phyloP scores from a whole-genome alignment of 23 tunicate genomes.

The Halocynthia roretzi region DNA sequence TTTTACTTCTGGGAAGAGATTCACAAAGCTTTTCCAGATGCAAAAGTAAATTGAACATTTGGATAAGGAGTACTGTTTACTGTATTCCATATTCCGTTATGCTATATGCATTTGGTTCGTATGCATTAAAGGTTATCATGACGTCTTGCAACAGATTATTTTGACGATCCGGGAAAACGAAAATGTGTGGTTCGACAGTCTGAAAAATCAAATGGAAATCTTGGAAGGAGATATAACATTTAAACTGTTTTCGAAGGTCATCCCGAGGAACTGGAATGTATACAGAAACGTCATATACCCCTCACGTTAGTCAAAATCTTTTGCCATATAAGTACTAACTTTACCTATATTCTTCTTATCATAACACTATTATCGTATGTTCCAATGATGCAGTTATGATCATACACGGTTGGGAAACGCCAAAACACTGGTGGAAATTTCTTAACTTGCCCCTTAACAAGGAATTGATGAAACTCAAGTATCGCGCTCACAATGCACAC shows the following conservation, averaged over 20 bases:
- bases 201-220: constrained; percentile 6
- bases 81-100: background rate
- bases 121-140: background rate
- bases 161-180: constrained; percentile 11
- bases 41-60: background rate
- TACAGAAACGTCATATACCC: background rate
- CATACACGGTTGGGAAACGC: no score
- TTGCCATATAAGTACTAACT: no score
- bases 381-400: no score
- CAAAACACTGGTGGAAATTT: no score
- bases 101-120: background rate
- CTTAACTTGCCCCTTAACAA: background rate
- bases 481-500: constrained; percentile 60
- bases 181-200: constrained; percentile 21
- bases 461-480: constrained; percentile 28
- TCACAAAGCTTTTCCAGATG: constrained; percentile 13
- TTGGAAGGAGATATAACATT: background rate
- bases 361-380: no score
- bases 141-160: constrained; percentile 5
- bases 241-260: background rate
- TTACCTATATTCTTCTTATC: no score
- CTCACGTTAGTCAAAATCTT: background rate
- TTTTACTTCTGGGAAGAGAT: constrained; percentile 7
- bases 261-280: constrained; percentile 1
- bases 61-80: no score